Conservation (phyloP, 2,888 invertebrate species). For the Hyppa rectilinea region DNA sequence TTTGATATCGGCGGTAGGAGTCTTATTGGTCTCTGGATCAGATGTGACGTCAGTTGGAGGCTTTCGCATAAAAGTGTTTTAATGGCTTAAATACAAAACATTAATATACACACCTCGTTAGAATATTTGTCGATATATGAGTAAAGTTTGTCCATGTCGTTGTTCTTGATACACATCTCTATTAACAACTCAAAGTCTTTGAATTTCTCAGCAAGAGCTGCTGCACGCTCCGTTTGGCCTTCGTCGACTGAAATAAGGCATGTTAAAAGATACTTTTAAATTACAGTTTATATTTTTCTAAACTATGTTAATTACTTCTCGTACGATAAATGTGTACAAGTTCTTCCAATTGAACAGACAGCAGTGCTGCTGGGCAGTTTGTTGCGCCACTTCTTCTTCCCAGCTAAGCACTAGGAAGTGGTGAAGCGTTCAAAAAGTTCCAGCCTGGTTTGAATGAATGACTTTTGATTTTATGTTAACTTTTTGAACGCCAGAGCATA, state of each 20-base stretch:
- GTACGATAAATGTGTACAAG: no score
- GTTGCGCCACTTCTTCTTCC: no score
- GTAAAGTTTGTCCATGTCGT: constrained; percentile 90
- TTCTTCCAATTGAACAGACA: no score
- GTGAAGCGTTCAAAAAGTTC: no score
- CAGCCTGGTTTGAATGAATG: no score
- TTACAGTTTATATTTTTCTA: not conserved
- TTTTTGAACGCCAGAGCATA: no score
- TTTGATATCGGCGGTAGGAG: no score
- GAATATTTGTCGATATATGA: constrained; percentile 83
- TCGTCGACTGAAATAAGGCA: constrained; percentile 91
- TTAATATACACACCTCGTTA: constrained; percentile 74
- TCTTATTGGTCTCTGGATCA: no score
- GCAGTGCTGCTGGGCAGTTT: no score
- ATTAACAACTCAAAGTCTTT: constrained; percentile 95
- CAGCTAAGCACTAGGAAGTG: no score
- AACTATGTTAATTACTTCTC: not conserved
- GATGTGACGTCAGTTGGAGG: no score
- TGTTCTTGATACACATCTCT: constrained; percentile 94
- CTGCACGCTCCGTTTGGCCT: constrained; percentile 95
- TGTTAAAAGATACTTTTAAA: not conserved
- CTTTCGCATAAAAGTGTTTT: not conserved
- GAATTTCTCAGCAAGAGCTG: constrained; percentile 97
- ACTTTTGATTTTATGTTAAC: no score
- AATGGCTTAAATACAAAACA: not conserved